phyloP scores from a whole-genome alignment of 2,888 invertebrate species.

The Oconnorella tubifera region DNA sequence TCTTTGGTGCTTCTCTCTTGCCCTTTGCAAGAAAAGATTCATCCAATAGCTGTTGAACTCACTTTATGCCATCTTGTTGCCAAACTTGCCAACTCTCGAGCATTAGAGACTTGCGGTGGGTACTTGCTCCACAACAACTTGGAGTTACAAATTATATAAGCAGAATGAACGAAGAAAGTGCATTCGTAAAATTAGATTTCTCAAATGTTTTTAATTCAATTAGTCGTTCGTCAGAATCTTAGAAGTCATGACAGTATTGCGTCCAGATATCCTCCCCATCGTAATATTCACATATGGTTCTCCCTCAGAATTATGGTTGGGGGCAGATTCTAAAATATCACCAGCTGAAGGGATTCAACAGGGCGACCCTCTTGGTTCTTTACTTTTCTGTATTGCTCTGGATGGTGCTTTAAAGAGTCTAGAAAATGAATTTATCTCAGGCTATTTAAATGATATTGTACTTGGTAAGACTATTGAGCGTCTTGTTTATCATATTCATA shows the following conservation, averaged over 20 bases:
- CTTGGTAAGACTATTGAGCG: neutral
- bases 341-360: neutral
- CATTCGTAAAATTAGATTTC: neutral
- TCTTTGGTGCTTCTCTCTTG: conserved; percentile 3
- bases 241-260: neutral
- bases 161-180: neutral
- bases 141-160: neutral
- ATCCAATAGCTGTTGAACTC: neutral
- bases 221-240: neutral
- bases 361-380: conserved; percentile 4
- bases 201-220: neutral
- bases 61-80: neutral
- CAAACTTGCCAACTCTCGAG: neutral
- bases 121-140: neutral
- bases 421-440: neutral
- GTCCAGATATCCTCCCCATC: neutral
- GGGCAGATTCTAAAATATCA: neutral
- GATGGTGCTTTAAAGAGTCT: neutral
- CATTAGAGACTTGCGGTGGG: neutral
- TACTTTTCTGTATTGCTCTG: neutral
- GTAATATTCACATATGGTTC: neutral
- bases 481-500: neutral
- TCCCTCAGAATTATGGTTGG: neutral
- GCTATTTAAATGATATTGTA: neutral
- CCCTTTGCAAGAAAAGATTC: neutral